phyloP scores from a whole-genome alignment of 2,113 vertebrate species.

The Pelusios castaneus region DNA sequence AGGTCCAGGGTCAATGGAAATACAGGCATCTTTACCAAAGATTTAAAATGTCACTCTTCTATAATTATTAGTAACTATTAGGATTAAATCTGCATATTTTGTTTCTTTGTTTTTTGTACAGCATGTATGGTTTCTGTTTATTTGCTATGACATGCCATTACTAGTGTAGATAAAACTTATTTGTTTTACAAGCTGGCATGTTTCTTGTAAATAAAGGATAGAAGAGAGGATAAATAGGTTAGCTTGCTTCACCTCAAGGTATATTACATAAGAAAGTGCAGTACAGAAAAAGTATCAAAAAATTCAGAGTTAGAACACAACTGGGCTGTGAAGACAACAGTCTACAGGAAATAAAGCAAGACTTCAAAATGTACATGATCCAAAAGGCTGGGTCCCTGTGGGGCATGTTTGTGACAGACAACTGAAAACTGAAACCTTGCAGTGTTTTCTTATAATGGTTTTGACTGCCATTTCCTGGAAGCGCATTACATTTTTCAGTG shows the following conservation, averaged over 20 bases:
- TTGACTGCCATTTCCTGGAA: constrained; percentile 60
- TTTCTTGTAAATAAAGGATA: not conserved
- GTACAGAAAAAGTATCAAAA: not conserved
- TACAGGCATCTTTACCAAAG: not conserved
- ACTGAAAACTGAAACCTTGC: constrained; percentile 48
- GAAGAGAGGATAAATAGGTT: not conserved
- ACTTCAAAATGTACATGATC: not conserved
- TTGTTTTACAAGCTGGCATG: rapidly evolving
- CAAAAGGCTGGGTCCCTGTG: not conserved
- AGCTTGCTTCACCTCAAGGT: not conserved
- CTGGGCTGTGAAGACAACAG: not conserved
- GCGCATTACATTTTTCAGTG: constrained; percentile 47
- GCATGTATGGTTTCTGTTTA: not conserved
- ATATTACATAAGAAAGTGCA: not conserved
- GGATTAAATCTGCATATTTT: not conserved
- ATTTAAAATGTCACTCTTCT: not conserved
- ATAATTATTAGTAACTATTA: not conserved
- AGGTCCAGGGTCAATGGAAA: not conserved
- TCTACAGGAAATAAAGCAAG: constrained; percentile 5
- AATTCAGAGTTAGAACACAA: not conserved
- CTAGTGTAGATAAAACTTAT: not conserved
- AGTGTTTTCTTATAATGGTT: constrained; percentile 64
- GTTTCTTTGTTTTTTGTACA: not conserved
- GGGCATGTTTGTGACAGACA: constrained; percentile 14
- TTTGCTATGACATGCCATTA: not conserved